Base-by-base conservation (phyloP, 2,113 vertebrate species). In the Dissostichus mawsoni region DNA sequence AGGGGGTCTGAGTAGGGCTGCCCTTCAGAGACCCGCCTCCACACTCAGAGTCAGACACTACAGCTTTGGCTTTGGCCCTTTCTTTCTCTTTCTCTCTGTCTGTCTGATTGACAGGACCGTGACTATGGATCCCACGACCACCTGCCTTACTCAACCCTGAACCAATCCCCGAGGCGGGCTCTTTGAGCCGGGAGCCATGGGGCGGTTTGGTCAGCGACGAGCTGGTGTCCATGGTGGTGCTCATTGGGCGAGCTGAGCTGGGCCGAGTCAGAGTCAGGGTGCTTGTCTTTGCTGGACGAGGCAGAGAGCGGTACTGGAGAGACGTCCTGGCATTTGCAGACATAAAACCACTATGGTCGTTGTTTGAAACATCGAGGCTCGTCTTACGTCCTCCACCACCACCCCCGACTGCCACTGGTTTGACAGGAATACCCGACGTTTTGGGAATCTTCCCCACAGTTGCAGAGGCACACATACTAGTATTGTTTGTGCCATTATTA, bases 241-340 rank as follows among this genome's bases (percentile, higher is more conserved):
- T 99, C 16, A 98, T 91, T 0, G 97, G 98, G 0, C 97, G 96
- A 0, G 96, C 83, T 0, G 92, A 85, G 18, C 97, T 96, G 0
- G 93, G 92, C 44, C 97, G 95, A 0, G 96, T 98, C 57, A 99
- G 94, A 0, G 96, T 98, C 94, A 99, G 95, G 50, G 97, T 95
- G 89, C 95, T 97, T 18, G 98, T 97, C 88, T 99, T 99, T 78
- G 97, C 97, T 0, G 97, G 98, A n/a, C 98, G 96, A 14, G 97
- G 98, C 78, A 99, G 95, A 86, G 97, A 99, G 79, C 97, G 97
- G 69, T 99, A 99, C 89, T 98, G 98, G 61, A 99, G 97, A 78
- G 97, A 97, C 17, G 96, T 96, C 18, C 98, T 96, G 69, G 97
- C 97, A 12, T 95, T 96, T 0, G 97, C 95, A 1, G 97, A 96